Conservation (phyloP, 2,113 vertebrate species). For the Rhinichthys klamathensis region DNA sequence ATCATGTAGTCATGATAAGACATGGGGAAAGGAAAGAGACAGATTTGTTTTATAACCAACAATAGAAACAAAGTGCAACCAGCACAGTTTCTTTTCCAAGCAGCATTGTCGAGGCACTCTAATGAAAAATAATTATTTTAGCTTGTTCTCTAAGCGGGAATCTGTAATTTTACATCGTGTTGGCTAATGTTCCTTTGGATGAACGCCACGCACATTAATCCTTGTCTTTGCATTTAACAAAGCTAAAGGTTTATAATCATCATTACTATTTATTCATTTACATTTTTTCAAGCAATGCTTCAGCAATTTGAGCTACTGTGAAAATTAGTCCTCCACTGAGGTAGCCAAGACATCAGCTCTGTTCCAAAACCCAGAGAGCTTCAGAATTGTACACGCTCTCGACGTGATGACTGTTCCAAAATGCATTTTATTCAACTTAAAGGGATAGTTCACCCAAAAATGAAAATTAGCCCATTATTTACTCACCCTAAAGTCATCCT, state of each 20-base stretch:
- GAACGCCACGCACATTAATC: conserved; percentile 33
- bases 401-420: not conserved
- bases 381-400: not conserved
- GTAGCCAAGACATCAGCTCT: conserved; percentile 5
- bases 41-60: conserved; percentile 40
- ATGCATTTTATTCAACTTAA: conserved; percentile 13
- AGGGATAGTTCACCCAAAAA: no score
- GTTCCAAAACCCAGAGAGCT: not conserved
- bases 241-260: conserved; percentile 26
- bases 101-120: not conserved
- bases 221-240: conserved; percentile 37
- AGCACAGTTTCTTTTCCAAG: conserved; percentile 9
- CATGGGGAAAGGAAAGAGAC: not conserved
- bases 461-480: no score
- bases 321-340: conserved; percentile 1
- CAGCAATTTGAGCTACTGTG: not conserved
- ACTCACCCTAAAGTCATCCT: no score
- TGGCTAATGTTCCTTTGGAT: conserved; percentile 25
- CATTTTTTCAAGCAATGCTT: conserved; percentile 22
- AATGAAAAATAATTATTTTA: conserved; percentile 46
- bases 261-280: conserved; percentile 38
- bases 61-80: conserved; percentile 6
- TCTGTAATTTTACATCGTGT: conserved; percentile 1
- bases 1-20: not conserved
- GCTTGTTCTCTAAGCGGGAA: not conserved